Evolutionary conservation across 2,888 invertebrate genomes (phyloP).

Genomic region (Doris montereyensis): DNA sequence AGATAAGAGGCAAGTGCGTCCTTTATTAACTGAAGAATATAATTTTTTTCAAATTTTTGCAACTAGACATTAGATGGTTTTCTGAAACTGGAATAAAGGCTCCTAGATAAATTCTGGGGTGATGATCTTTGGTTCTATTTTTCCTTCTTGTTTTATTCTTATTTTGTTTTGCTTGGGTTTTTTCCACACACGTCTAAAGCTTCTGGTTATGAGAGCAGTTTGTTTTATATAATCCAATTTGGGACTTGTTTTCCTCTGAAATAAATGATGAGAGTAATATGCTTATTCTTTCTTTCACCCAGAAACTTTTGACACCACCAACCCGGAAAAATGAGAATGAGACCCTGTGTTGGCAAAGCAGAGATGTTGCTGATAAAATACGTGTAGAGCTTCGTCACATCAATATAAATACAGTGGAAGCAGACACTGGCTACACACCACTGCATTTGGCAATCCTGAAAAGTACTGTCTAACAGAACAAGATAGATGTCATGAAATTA

Average conservation of each 20-base stretch:
- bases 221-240: neutral
- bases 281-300: neutral
- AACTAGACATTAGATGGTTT: no score
- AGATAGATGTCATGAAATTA: no score
- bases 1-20: no score
- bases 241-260: neutral
- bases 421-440: slow-evolving; percentile 57
- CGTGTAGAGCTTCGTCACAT: slow-evolving; percentile 54
- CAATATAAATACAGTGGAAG: slow-evolving; percentile 56
- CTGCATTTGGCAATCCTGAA: slow-evolving; percentile 57
- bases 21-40: no score
- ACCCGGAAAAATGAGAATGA: slow-evolving; percentile 11
- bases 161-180: no score
- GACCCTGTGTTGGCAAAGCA: slow-evolving; percentile 32
- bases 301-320: slow-evolving; percentile 32
- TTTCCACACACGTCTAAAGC: slow-evolving; percentile 9
- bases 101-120: no score
- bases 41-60: no score
- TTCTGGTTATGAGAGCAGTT: neutral
- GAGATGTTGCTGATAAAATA: slow-evolving; percentile 51
- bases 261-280: no score
- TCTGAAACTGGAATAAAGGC: no score
- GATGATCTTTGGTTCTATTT: no score
- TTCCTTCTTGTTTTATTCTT: no score
- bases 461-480: no score